Conservation (phyloP, 2,797 vertebrate species). For the Anolis apletophallus region DNA sequence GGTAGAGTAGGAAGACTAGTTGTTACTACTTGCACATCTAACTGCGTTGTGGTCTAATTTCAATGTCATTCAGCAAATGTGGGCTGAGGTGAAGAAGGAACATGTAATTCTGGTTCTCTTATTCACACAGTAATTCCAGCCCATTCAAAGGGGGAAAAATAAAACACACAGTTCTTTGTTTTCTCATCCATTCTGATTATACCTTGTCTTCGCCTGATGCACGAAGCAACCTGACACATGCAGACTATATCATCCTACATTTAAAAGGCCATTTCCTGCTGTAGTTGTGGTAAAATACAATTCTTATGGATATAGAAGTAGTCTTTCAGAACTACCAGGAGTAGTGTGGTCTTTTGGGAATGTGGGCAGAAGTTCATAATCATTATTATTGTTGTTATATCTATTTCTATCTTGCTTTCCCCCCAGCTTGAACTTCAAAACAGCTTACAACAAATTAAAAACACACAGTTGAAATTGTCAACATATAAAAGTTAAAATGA, state of each 20-base stretch:
- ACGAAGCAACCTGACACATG: neutral
- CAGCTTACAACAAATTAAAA: too few relatives aligned
- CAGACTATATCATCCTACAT: neutral
- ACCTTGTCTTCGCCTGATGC: neutral
- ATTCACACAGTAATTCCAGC: accelerated
- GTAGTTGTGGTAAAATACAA: neutral
- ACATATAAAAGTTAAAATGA: too few relatives aligned
- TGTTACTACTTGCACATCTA: neutral
- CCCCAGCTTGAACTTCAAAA: too few relatives aligned
- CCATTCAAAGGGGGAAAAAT: neutral
- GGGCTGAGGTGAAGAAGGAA: conserved; percentile 3
- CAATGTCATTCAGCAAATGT: neutral
- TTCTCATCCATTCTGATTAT: neutral
- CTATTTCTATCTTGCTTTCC: too few relatives aligned
- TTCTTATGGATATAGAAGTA: neutral
- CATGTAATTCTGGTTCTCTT: conserved; percentile 27
- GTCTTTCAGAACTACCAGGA: neutral
- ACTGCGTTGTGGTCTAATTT: neutral
- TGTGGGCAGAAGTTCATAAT: neutral
- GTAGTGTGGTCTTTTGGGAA: neutral
- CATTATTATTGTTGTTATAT: too few relatives aligned
- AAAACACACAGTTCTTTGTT: neutral
- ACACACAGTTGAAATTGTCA: too few relatives aligned
- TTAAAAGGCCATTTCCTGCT: neutral
- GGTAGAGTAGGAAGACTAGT: neutral